phyloP scores from a whole-genome alignment of 2,797 vertebrate species.

The Clangula hyemalis region DNA sequence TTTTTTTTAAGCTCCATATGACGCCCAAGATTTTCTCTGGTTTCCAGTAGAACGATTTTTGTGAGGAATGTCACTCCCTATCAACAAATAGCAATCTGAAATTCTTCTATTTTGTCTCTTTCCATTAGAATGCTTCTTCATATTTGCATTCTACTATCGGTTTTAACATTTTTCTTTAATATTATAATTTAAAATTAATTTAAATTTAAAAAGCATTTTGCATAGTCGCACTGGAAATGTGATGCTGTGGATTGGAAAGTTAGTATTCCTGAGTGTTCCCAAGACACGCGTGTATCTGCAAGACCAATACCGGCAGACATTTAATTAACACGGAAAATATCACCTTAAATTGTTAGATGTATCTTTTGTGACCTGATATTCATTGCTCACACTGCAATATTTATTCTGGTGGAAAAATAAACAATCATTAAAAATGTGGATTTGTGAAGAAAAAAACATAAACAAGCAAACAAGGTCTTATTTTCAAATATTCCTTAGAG shows the following conservation, averaged over 20 bases:
- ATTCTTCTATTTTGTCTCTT: not conserved
- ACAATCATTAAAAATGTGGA: not conserved
- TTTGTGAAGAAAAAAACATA: slow-evolving; percentile 2
- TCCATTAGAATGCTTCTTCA: not conserved
- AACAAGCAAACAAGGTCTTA: not conserved
- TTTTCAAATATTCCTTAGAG: not conserved
- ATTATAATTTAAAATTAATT: not conserved
- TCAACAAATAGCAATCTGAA: not conserved
- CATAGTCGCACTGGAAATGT: not conserved
- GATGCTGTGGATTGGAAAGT: not conserved
- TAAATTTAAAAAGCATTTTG: not conserved
- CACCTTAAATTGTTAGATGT: not conserved
- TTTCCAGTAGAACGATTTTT: not conserved
- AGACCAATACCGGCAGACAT: not conserved
- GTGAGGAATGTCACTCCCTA: not conserved
- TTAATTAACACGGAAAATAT: slow-evolving; percentile 13
- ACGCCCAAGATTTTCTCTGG: not conserved
- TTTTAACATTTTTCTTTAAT: not conserved
- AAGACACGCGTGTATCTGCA: not conserved
- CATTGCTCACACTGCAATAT: not conserved
- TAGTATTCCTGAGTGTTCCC: not conserved
- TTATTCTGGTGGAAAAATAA: not conserved
- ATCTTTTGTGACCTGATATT: not conserved
- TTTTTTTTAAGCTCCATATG: not conserved
- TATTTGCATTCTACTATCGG: not conserved